Evolutionary conservation across 2,113 vertebrate genomes (phyloP).

Genomic region (Columbina picui): DNA sequence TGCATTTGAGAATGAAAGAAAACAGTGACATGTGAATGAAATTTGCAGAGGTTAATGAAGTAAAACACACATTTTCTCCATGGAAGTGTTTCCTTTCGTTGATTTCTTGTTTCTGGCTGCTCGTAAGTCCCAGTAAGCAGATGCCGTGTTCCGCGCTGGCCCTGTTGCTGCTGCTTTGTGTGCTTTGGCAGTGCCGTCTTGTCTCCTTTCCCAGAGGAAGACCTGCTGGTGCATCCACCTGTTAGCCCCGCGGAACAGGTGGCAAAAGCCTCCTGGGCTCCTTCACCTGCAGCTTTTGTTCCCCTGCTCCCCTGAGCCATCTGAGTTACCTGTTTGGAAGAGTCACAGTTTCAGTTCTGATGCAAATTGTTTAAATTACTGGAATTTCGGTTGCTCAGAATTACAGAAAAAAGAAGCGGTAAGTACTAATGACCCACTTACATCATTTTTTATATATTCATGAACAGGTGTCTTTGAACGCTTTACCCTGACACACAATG

Average conservation of each 20-base stretch:
- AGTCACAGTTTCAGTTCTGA: neutral
- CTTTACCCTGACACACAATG: neutral
- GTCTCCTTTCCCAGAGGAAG: conserved; percentile 42
- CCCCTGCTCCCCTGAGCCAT: neutral
- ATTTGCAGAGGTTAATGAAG: neutral
- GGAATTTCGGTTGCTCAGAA: neutral
- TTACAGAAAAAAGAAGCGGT: neutral
- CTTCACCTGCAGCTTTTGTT: conserved; percentile 41
- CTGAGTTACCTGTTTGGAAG: neutral
- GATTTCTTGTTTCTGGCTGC: conserved; percentile 12
- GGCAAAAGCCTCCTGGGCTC: conserved; percentile 28
- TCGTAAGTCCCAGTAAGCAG: neutral
- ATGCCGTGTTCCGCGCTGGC: conserved; percentile 14
- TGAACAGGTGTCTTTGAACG: neutral
- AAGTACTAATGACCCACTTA: neutral
- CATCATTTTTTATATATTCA: neutral
- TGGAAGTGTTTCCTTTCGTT: neutral
- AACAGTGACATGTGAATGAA: neutral
- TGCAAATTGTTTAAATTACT: neutral
- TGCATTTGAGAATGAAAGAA: neutral
- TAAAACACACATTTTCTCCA: neutral
- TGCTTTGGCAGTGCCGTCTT: neutral
- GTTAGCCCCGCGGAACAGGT: conserved; percentile 55
- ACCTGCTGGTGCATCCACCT: conserved; percentile 64
- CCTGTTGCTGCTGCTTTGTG: neutral